phyloP scores from a whole-genome alignment of 2,888 invertebrate species.

The Hydroisotoma schaefferi region DNA sequence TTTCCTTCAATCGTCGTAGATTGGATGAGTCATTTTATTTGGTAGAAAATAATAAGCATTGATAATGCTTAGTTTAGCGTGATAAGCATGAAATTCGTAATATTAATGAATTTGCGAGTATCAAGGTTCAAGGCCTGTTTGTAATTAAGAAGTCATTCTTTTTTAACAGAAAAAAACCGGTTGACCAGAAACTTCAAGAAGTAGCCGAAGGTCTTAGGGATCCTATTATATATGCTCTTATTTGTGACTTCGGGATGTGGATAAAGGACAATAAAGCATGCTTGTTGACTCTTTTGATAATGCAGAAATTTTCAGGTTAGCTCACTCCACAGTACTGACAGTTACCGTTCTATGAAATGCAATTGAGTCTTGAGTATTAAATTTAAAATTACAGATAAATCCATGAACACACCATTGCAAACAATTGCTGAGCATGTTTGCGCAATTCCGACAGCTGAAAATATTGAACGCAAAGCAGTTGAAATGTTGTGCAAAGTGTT shows the following conservation, averaged over 20 bases:
- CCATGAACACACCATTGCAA: not conserved
- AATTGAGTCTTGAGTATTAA: no score
- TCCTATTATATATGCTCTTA: not conserved
- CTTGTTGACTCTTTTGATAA: not conserved
- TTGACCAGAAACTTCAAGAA: not conserved
- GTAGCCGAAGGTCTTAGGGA: not conserved
- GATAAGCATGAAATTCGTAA: no score
- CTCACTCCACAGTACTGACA: not conserved
- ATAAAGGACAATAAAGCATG: not conserved
- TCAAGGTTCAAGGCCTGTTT: no score
- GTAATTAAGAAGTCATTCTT: not conserved
- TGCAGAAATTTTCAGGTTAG: not conserved
- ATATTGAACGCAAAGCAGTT: not conserved
- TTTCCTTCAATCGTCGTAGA: no score
- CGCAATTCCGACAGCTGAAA: not conserved
- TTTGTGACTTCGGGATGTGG: slow-evolving; percentile 4
- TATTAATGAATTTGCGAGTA: no score
- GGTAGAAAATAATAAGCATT: no score
- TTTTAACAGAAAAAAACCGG: slow-evolving; percentile 11
- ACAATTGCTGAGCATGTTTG: not conserved
- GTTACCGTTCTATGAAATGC: no score
- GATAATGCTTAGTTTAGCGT: no score
- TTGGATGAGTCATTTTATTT: no score
- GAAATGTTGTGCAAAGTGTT: not conserved
- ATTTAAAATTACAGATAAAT: not conserved